phyloP scores from a whole-genome alignment of 2,888 invertebrate species.

The Aspidiotus rigidus region DNA sequence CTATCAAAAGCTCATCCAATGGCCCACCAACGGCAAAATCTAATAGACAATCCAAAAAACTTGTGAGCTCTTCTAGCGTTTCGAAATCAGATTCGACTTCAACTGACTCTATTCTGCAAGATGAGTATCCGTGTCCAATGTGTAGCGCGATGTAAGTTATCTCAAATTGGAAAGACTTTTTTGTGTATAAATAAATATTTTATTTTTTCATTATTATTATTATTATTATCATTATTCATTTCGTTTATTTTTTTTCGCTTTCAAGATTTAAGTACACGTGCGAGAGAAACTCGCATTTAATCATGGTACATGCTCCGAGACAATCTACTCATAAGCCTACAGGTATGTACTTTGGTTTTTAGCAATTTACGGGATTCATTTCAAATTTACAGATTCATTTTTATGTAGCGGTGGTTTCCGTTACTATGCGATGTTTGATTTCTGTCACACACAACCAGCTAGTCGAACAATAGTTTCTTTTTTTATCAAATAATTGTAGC shows the following conservation, averaged over 20 bases:
- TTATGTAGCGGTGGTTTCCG: too few relatives aligned
- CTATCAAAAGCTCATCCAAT: not conserved
- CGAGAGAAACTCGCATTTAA: constrained; percentile 10
- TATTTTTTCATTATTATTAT: too few relatives aligned
- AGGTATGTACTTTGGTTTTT: too few relatives aligned
- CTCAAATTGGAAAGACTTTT: not conserved
- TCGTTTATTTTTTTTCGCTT: too few relatives aligned
- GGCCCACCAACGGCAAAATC: not conserved
- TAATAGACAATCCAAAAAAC: not conserved
- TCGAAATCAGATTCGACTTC: not conserved
- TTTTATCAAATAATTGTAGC: too few relatives aligned
- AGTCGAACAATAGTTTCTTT: too few relatives aligned
- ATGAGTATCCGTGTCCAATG: constrained; percentile 20
- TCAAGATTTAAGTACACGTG: constrained; percentile 13
- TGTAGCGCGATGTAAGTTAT: constrained; percentile 15
- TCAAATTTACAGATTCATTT: too few relatives aligned
- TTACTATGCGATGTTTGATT: too few relatives aligned
- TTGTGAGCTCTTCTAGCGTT: not conserved
- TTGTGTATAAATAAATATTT: not conserved
- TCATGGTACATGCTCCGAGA: constrained; percentile 20
- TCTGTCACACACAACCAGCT: too few relatives aligned
- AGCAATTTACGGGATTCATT: too few relatives aligned
- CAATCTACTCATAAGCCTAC: constrained; percentile 12
- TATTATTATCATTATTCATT: too few relatives aligned
- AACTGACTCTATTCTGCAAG: not conserved